Evolutionary conservation across 2,113 vertebrate species (phyloP), one percentile per base, ranked within the genome.

Genomic region (Ciconia maguari): DNA sequence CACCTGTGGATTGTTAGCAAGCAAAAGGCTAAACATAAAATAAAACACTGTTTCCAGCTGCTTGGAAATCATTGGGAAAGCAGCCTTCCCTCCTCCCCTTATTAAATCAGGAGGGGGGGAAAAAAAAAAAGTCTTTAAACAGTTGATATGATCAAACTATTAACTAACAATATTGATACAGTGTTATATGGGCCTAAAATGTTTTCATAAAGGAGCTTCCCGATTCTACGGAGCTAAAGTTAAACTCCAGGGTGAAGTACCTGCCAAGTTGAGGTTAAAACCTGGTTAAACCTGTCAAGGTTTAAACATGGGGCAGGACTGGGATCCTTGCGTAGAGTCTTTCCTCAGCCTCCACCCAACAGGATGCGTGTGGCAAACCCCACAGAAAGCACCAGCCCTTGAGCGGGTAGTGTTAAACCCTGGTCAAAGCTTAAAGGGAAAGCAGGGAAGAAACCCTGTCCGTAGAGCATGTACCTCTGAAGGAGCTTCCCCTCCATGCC

Each of bases 381-480:
- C 41, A 8, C 2, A 4, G 58, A 22, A 27, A 51, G 54, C 54
- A 27, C 9, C 57, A 8, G 24, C 29, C 48, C 20, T 10, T 6
- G 16, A 16, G 38, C 44, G 7, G 32, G 13, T 3, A 7, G 44
- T 4, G 12, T 4, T 3, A 66, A 30, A 62, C 7, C n/a, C 30
- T 19, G 24, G 8, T 4, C 7, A n/a, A 62, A 74, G 20, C n/a
- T 29, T 51, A 6, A n/a, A 16, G 26, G 32, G 55, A n/a, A 30
- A 41, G 58, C 15, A 34, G 48, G 27, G 48, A 25, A n/a, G 17
- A 76, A 29, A 19, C 0, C 13, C 46, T 11, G 0, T 5, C 32
- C 13, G 3, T 3, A 4, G 22, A 21, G 29, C 11, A 1, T 1
- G 15, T 27, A 17, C 46, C 57, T 22, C 68, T 3, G 20, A 1